phyloP scores from a whole-genome alignment of 1,140 invertebrate species.

The Prorops nasuta region DNA sequence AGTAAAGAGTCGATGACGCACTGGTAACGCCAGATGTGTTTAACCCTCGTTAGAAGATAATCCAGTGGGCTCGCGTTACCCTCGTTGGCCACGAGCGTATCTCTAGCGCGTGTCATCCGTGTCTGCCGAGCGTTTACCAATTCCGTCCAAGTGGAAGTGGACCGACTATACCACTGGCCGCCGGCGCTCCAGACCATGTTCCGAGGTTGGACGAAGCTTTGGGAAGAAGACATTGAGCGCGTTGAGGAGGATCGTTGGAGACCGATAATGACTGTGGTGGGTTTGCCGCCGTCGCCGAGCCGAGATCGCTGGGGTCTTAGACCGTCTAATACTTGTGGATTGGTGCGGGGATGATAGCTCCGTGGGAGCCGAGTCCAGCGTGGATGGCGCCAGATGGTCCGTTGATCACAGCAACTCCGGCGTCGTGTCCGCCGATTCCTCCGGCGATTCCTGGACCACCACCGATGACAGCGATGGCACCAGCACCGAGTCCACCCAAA shows the following conservation, averaged over 20 bases:
- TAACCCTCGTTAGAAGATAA: too few species aligned
- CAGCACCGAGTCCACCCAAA: slow-evolving; percentile 28
- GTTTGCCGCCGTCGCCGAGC: slow-evolving; percentile 57
- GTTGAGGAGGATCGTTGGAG: slow-evolving; percentile 48
- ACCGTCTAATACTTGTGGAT: slow-evolving; percentile 53
- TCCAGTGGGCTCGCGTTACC: too few species aligned
- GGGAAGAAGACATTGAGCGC: slow-evolving; percentile 49
- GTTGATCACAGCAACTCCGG: slow-evolving; percentile 57
- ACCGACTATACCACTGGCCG: slow-evolving; percentile 25
- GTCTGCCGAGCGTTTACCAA: slow-evolving; percentile 12
- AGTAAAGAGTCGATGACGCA: neutral
- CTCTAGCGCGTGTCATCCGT: slow-evolving; percentile 19
- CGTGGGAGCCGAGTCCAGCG: slow-evolving; percentile 55
- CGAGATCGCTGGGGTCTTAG: slow-evolving; percentile 55
- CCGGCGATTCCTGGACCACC: slow-evolving; percentile 47
- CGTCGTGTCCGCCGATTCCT: slow-evolving; percentile 53
- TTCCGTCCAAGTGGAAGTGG: slow-evolving; percentile 11
- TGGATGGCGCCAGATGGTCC: slow-evolving; percentile 57
- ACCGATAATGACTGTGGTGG: slow-evolving; percentile 53
- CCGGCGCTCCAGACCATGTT: slow-evolving; percentile 29
- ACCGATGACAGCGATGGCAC: slow-evolving; percentile 55
- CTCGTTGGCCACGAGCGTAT: slow-evolving; percentile 23
- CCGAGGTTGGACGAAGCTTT: slow-evolving; percentile 45
- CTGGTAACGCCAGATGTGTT: too few species aligned
- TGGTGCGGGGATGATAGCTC: slow-evolving; percentile 54